A percentile compares a stretch with the other conserved stretches of the same genome.
These are phyloP conservation scores for Sinonovacula constricta DNA, from an alignment of 1,140 invertebrate species.

Conservation along the genomic window DNA sequence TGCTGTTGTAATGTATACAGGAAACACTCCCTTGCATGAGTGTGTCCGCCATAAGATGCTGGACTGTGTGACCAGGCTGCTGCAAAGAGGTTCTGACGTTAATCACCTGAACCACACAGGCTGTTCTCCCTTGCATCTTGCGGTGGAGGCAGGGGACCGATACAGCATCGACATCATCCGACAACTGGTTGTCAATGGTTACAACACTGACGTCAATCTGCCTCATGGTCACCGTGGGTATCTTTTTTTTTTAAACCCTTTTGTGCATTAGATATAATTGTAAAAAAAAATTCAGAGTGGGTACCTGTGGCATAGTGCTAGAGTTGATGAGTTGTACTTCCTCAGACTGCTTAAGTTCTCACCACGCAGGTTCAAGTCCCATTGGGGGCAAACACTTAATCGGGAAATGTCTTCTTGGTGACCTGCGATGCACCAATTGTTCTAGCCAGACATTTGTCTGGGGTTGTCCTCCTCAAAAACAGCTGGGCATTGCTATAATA, in stretches of 20 bases:
- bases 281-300: neutral
- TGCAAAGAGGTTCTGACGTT: conserved; percentile 73
- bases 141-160: conserved; percentile 60
- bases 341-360: too few species aligned
- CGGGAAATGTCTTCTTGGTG: too few species aligned
- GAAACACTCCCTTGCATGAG: conserved; percentile 75
- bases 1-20: too few species aligned
- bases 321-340: too few species aligned
- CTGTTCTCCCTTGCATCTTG: conserved; percentile 70
- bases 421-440: too few species aligned
- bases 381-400: too few species aligned
- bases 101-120: conserved; percentile 71
- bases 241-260: neutral
- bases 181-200: conserved; percentile 69
- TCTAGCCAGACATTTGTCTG: too few species aligned
- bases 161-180: conserved; percentile 67
- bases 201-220: conserved; percentile 74
- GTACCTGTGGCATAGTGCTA: too few species aligned
- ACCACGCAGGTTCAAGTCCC: too few species aligned
- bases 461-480: too few species aligned
- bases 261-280: neutral
- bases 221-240: conserved; percentile 62
- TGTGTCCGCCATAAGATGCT: conserved; percentile 72
- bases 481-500: too few species aligned
- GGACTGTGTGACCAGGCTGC: conserved; percentile 67